A percentile compares a stretch with the other conserved stretches of the same genome.
Conservation (phyloP, 2,113 vertebrate species). For the Percina caprodes region DNA sequence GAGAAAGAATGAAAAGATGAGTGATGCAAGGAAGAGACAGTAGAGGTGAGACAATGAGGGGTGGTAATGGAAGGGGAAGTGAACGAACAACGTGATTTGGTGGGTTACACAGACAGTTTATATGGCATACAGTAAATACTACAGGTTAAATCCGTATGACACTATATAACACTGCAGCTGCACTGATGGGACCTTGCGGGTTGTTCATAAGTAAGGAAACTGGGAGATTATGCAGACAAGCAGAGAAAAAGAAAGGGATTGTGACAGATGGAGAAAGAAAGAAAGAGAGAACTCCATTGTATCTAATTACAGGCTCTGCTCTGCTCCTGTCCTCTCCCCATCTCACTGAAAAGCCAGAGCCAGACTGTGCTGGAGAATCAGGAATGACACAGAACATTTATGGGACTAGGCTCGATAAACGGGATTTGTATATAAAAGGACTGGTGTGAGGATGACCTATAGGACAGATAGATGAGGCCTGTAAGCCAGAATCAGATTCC, state of each 20-base stretch:
- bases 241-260: conserved; percentile 55
- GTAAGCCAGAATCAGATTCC: neutral
- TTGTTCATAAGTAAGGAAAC: conserved; percentile 37
- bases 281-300: conserved; percentile 68
- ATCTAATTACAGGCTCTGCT: conserved; percentile 65
- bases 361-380: conserved; percentile 41
- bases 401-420: neutral
- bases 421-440: neutral
- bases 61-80: conserved; percentile 2
- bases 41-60: conserved; percentile 41
- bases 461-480: neutral
- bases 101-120: neutral
- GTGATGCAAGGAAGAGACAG: conserved; percentile 36
- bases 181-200: conserved; percentile 18
- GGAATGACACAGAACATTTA: conserved; percentile 10
- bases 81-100: conserved; percentile 42
- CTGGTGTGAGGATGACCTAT: neutral
- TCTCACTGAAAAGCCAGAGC: conserved; percentile 53
- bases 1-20: conserved; percentile 51
- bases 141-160: conserved; percentile 28
- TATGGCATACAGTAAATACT: neutral
- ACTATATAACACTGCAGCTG: neutral
- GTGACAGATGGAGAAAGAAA: conserved; percentile 62
- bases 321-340: conserved; percentile 56
- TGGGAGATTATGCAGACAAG: conserved; percentile 19